These are phyloP conservation scores for Leptatherina wallacei DNA, from an alignment of 2,797 vertebrate genomes.

Conservation along the genomic window DNA sequence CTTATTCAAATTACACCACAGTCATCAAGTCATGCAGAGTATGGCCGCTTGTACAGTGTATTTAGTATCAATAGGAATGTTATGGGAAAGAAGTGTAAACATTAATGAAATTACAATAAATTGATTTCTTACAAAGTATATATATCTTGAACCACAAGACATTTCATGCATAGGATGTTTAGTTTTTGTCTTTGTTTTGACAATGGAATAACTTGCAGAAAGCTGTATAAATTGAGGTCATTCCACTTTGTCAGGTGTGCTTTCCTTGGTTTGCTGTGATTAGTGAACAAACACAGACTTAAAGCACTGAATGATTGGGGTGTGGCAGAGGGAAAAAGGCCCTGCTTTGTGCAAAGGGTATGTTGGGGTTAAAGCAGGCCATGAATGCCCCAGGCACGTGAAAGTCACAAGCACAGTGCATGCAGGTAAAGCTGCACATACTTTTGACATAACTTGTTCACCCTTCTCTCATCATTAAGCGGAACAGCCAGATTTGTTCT, in stretches of 20 bases:
- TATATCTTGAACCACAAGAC: conserved; percentile 76
- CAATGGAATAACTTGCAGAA: conserved; percentile 75
- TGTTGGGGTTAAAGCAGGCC: conserved; percentile 58
- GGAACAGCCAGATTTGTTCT: conserved; percentile 30
- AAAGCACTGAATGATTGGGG: conserved; percentile 71
- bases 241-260: conserved; percentile 81
- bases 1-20: conserved; percentile 59
- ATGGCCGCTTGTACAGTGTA: conserved; percentile 57
- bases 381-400: conserved; percentile 71
- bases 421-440: conserved; percentile 81
- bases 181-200: conserved; percentile 60
- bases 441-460: conserved; percentile 56
- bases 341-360: conserved; percentile 69
- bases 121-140: conserved; percentile 75
- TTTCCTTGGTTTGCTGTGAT: conserved; percentile 74
- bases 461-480: conserved; percentile 26
- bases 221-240: conserved; percentile 79
- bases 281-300: conserved; percentile 66
- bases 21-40: conserved; percentile 74
- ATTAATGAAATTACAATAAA: conserved; percentile 74
- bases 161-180: conserved; percentile 80
- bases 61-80: conserved; percentile 67
- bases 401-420: conserved; percentile 76
- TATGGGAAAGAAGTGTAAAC: conserved; percentile 72
- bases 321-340: conserved; percentile 50